These are phyloP conservation scores for human DNA, from an alignment of 2,113 vertebrate species.

Conservation along the genomic window DNA sequence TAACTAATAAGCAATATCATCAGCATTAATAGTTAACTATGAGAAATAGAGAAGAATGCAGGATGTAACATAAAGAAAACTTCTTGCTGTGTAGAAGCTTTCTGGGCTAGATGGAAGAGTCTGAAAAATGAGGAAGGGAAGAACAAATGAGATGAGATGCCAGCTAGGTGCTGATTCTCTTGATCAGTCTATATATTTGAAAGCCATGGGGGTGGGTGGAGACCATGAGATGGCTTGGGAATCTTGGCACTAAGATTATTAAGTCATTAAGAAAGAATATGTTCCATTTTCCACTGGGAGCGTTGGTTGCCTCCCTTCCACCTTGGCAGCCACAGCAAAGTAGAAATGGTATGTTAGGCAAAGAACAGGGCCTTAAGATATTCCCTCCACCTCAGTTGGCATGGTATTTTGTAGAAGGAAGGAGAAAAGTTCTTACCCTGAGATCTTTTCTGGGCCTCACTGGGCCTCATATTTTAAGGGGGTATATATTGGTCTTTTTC, in stretches of 20 bases:
- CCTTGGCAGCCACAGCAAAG: neutral
- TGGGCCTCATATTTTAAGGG: neutral
- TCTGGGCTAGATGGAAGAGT: neutral
- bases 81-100: neutral
- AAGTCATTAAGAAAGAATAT: neutral
- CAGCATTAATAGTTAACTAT: neutral
- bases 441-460: neutral
- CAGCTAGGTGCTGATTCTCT: neutral
- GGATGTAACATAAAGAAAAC: neutral
- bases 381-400: accelerated
- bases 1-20: neutral
- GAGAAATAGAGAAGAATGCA: neutral
- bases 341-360: neutral
- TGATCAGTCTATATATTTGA: neutral
- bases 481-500: neutral
- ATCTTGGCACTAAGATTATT: neutral
- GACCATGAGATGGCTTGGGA: neutral
- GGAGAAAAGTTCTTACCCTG: neutral
- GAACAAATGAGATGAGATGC: neutral
- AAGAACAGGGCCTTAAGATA: neutral
- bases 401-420: neutral
- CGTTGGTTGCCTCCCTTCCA: neutral
- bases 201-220: neutral
- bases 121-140: neutral
- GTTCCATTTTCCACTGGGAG: neutral